Percentiles rank a stretch among this genome's conserved stretches.
These are phyloP conservation scores for Melanostoma mellinum DNA, from an alignment of 2,888 invertebrate species.

Conservation along the genomic window DNA sequence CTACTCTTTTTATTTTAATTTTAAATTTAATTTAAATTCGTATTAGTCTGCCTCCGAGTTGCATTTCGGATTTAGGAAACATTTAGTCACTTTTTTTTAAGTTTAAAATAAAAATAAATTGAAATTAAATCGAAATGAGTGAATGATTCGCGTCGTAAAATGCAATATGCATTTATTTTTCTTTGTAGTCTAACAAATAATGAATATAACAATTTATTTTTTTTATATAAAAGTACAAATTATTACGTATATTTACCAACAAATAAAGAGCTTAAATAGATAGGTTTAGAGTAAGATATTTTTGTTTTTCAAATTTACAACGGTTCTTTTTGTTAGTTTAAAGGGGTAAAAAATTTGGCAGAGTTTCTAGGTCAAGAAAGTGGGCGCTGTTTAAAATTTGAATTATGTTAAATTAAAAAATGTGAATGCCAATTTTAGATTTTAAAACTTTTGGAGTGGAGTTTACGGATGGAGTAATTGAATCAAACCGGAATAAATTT, in stretches of 20 bases:
- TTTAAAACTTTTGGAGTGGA: too few species aligned
- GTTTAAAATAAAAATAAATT: background rate
- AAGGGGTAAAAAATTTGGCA: slow-evolving; percentile 3
- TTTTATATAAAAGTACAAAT: slow-evolving; percentile 71
- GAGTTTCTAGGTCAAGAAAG: background rate
- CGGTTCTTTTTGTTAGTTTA: slow-evolving; percentile 40
- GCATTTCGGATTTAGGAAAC: slow-evolving; percentile 71
- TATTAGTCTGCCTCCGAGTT: slow-evolving; percentile 69
- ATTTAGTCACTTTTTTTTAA: slow-evolving; percentile 44
- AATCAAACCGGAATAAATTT: too few species aligned
- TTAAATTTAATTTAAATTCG: slow-evolving; percentile 71
- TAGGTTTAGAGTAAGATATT: slow-evolving; percentile 15
- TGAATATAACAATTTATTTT: slow-evolving; percentile 27
- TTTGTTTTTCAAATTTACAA: slow-evolving; percentile 32
- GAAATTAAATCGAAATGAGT: slow-evolving; percentile 4
- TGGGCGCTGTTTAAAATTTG: too few species aligned
- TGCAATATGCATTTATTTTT: slow-evolving; percentile 68
- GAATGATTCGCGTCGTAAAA: slow-evolving; percentile 36
- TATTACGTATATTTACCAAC: slow-evolving; percentile 70
- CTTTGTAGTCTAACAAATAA: slow-evolving; percentile 10
- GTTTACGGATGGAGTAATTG: too few species aligned
- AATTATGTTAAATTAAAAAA: too few species aligned
- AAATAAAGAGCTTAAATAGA: slow-evolving; percentile 66
- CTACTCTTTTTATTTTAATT: slow-evolving; percentile 31
- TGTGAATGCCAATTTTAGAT: too few species aligned